Percentiles rank a stretch among this genome's conserved stretches.
Conservation (phyloP, 2,888 invertebrate genomes). For the Byasa hedistus region DNA sequence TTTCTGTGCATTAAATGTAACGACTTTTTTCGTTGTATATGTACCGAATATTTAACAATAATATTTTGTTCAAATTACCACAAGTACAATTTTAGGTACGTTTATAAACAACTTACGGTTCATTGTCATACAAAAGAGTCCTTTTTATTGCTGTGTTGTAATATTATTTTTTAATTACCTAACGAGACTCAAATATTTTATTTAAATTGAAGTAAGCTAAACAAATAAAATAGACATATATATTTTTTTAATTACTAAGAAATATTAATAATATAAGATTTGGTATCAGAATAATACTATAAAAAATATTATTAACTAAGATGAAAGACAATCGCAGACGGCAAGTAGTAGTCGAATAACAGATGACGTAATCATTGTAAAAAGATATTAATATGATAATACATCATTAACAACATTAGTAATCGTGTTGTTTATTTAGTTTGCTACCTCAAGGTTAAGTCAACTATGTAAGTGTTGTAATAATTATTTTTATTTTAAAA, state of each 20-base stretch:
- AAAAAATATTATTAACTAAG: constrained; percentile 20
- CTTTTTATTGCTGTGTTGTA: too few species aligned
- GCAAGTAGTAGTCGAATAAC: constrained; percentile 37
- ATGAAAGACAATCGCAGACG: constrained; percentile 34
- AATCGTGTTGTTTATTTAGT: constrained; percentile 27
- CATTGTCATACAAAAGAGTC: too few species aligned
- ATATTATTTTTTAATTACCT: too few species aligned
- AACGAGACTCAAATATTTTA: too few species aligned
- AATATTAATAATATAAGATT: neutral
- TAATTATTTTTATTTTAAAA: neutral
- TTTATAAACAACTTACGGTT: too few species aligned
- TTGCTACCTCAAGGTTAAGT: constrained; percentile 26
- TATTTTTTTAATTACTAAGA: neutral
- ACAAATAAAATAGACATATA: too few species aligned
- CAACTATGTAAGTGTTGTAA: neutral
- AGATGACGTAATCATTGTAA: constrained; percentile 54
- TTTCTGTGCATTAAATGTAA: too few species aligned
- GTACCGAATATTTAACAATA: neutral
- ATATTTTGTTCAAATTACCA: neutral
- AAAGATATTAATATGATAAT: constrained; percentile 37
- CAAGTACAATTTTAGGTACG: too few species aligned
- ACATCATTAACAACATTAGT: constrained; percentile 17
- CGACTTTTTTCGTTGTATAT: neutral
- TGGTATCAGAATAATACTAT: neutral
- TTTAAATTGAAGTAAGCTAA: too few species aligned